Evolutionary conservation across 2,797 vertebrate species (phyloP), one percentile per base, ranked within the genome.

Genomic region (Neosilurus hyrtlii): DNA sequence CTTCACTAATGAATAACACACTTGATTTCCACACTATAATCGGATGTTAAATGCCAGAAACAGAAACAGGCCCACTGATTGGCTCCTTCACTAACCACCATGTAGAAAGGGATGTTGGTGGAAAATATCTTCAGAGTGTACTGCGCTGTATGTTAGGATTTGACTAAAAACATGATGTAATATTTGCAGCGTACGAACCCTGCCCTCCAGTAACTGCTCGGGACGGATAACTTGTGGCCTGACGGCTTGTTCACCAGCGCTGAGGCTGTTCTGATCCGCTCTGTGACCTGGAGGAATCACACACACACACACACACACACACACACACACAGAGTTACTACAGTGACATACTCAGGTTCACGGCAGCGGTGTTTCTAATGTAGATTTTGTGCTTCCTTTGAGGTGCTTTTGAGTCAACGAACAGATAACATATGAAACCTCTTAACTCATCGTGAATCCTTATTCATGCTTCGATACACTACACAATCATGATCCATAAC

Each of bases 161-260:
- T 59, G 54, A 37, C 18, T 59, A 6, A 22, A 59, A 57, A 24
- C 18, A 59, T 22, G 7, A n/a, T 75, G 15, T 30, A 20, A 54
- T 54, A 30, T 68, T 51, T 74, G 61, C 59, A 14, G 56, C 56
- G 26, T 51, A 80, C 79, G 82, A 72, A 94, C 94, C 93, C 91
- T 93, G 86, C 94, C 93, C 61, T 95, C 93, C 84, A 95, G 90
- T n/a, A 94, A 90, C 88, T 94, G 93, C 86, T 94, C 93, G 1
- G 94, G 93, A 59, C 90, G 91, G 20, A 94, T 86, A 81, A 92
- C 93, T 89, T 93, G 93, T 82, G 90, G 92, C 8, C 90, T 88
- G 88, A 92, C 89, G 16, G 79, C 89, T 37, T 92, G 94, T 81
- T 95, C 93, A 10, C 88, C 89, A 0, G 91, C 78, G 72, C 88